Evolutionary conservation across 2,113 vertebrate genomes (phyloP).

Genomic region (Arvicanthis niloticus): DNA sequence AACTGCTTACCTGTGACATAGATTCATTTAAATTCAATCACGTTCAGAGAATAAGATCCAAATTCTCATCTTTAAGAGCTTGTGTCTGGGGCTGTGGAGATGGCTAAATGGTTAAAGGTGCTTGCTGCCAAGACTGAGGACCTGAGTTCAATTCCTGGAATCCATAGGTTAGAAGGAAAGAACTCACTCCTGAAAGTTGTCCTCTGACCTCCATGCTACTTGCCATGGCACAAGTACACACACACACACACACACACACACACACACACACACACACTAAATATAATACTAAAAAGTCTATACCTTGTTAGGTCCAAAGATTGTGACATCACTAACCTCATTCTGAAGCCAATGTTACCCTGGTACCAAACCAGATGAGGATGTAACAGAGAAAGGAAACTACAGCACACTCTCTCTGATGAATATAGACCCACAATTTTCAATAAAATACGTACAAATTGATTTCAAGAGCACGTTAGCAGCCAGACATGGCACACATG

Average conservation of each 20-base stretch:
- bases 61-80: background rate
- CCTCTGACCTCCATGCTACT: background rate
- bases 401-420: background rate
- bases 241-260: background rate
- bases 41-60: slow-evolving; percentile 1
- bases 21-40: background rate
- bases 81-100: background rate
- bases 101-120: background rate
- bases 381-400: background rate
- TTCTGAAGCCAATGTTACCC: background rate
- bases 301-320: background rate
- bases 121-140: background rate
- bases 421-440: background rate
- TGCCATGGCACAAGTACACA: background rate
- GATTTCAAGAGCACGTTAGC: background rate
- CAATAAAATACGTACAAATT: background rate
- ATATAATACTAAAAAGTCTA: background rate
- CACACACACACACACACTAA: background rate
- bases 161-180: background rate
- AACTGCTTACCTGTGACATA: background rate
- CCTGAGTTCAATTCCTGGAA: background rate
- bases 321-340: background rate
- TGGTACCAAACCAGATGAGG: background rate
- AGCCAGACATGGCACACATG: background rate
- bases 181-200: background rate